Conservation (phyloP, 2,888 invertebrate species). For the Unio pictorum region DNA sequence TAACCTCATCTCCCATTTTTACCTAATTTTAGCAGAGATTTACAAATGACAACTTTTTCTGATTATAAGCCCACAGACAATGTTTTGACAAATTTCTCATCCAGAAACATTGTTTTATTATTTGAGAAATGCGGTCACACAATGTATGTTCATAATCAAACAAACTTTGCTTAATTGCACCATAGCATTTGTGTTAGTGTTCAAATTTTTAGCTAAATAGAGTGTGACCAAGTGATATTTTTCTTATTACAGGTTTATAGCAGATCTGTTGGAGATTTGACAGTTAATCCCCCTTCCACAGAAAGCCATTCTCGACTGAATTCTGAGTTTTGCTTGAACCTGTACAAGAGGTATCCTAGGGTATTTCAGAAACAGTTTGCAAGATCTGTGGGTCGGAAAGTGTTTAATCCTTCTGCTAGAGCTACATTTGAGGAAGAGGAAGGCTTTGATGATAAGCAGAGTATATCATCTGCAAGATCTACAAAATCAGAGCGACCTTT, state of each 20-base stretch:
- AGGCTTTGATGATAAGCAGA: conserved; percentile 12
- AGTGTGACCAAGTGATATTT: neutral
- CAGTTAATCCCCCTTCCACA: conserved; percentile 15
- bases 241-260: conserved; percentile 22
- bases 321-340: conserved; percentile 34
- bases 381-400: conserved; percentile 20
- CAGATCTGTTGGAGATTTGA: conserved; percentile 26
- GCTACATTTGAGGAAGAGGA: conserved; percentile 38
- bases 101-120: too few relatives aligned
- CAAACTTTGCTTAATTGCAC: too few relatives aligned
- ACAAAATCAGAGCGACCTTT: conserved; percentile 21
- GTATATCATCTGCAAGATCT: conserved; percentile 11
- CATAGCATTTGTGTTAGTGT: too few relatives aligned
- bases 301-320: conserved; percentile 20
- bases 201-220: too few relatives aligned
- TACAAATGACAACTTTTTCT: too few relatives aligned
- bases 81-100: too few relatives aligned
- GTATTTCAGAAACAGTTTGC: conserved; percentile 31
- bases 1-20: too few relatives aligned
- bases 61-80: too few relatives aligned
- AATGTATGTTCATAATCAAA: too few relatives aligned
- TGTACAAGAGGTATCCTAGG: conserved; percentile 42
- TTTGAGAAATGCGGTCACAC: too few relatives aligned
- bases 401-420: conserved; percentile 38
- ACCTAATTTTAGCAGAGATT: too few relatives aligned